Evolutionary conservation across 2,888 invertebrate genomes (phyloP).

Genomic region (Lycia hirtaria): DNA sequence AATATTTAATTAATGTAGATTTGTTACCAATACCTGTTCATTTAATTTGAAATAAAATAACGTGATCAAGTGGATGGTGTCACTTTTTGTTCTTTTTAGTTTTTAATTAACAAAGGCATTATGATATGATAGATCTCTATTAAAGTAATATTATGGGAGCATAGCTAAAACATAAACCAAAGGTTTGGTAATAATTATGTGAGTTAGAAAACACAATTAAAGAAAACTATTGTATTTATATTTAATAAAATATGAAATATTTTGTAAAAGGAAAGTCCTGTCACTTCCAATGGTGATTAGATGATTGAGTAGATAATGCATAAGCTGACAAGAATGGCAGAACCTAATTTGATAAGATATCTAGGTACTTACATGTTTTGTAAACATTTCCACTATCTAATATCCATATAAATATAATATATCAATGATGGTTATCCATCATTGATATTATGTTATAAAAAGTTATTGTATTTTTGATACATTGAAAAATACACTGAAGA

Average conservation of each 20-base stretch:
- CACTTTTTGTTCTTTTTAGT: background rate
- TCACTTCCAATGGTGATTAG: constrained; percentile 6
- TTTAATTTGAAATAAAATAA: background rate
- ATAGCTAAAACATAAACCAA: too few relatives aligned
- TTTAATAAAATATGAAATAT: background rate
- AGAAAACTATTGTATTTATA: too few relatives aligned
- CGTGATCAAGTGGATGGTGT: background rate
- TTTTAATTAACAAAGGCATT: background rate
- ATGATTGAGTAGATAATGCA: constrained; percentile 11
- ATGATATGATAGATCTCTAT: too few relatives aligned
- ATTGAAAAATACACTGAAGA: too few relatives aligned
- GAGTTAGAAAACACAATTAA: too few relatives aligned
- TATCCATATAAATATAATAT: too few relatives aligned
- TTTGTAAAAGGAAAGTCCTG: background rate
- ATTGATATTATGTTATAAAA: too few relatives aligned
- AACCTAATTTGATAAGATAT: constrained; percentile 8
- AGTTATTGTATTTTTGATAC: too few relatives aligned
- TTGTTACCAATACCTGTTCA: background rate
- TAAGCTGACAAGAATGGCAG: constrained; percentile 1
- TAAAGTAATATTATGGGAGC: too few relatives aligned
- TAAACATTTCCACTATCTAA: constrained; percentile 1
- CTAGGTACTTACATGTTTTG: background rate
- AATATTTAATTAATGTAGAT: background rate
- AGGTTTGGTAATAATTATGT: too few relatives aligned
- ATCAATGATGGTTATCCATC: background rate